Conservation (phyloP, 2,797 vertebrate genomes). For the Hyperoplus immaculatus region DNA sequence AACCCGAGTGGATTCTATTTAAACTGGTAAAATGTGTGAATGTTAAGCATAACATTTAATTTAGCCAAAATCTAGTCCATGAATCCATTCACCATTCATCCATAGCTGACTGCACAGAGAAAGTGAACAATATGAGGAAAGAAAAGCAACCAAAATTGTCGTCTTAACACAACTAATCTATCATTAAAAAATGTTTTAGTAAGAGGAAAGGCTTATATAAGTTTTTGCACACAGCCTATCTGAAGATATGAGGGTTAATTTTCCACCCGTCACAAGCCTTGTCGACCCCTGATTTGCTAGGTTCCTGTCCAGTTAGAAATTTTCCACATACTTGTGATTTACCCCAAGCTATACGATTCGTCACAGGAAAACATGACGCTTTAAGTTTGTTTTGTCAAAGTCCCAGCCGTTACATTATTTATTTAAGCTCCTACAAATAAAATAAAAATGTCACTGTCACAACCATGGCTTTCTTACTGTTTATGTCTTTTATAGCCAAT, state of each 20-base stretch:
- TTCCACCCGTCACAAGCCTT: neutral
- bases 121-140: neutral
- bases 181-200: slow-evolving; percentile 2
- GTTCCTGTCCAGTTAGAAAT: neutral
- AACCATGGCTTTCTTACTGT: neutral
- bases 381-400: slow-evolving; percentile 2
- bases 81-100: no score
- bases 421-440: neutral
- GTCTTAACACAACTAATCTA: neutral
- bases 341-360: neutral
- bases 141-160: neutral
- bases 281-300: neutral
- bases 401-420: neutral
- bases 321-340: neutral
- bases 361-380: slow-evolving; percentile 8
- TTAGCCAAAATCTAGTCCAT: no score
- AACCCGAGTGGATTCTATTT: neutral
- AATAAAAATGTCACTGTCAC: neutral
- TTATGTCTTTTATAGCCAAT: neutral
- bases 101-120: neutral
- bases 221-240: neutral
- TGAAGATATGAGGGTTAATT: neutral
- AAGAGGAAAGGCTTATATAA: neutral
- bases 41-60: no score
- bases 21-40: neutral